Conservation (phyloP, 2,113 vertebrate genomes). For the Etia nguti region DNA sequence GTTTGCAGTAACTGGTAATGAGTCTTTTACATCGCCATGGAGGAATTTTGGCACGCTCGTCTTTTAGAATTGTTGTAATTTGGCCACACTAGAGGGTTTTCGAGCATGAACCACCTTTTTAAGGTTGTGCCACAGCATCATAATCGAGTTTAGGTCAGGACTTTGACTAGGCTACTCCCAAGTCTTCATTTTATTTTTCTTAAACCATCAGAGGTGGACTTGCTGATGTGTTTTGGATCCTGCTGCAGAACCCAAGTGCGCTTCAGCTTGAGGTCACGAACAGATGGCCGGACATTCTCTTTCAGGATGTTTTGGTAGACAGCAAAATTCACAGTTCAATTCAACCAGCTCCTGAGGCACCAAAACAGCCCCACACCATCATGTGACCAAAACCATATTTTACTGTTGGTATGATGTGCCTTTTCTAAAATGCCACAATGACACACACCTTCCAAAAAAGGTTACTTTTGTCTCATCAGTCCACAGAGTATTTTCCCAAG, state of each 20-base stretch:
- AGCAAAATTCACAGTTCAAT: not conserved
- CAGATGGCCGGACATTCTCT: not conserved
- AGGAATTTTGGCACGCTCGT: not conserved
- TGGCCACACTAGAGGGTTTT: not conserved
- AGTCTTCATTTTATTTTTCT: not conserved
- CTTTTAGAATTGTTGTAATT: not conserved
- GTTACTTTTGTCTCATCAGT: not conserved
- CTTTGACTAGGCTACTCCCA: not conserved
- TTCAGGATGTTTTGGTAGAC: not conserved
- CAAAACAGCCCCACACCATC: not conserved
- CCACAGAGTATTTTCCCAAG: not conserved
- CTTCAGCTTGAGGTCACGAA: not conserved
- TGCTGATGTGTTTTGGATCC: too few relatives aligned
- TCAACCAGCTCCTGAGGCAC: not conserved
- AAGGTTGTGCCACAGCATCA: not conserved
- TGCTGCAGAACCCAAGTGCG: not conserved
- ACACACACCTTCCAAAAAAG: not conserved
- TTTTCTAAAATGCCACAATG: not conserved
- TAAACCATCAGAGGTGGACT: too few relatives aligned
- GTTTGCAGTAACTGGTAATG: not conserved
- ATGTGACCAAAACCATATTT: not conserved
- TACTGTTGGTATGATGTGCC: not conserved
- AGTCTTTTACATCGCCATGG: not conserved
- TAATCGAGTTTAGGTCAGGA: not conserved
- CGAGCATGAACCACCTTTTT: not conserved